These are phyloP conservation scores for Kudoa iwatai DNA, from an alignment of 30 jellyfish, hydroid and myxozoan genomes.

Conservation along the genomic window DNA sequence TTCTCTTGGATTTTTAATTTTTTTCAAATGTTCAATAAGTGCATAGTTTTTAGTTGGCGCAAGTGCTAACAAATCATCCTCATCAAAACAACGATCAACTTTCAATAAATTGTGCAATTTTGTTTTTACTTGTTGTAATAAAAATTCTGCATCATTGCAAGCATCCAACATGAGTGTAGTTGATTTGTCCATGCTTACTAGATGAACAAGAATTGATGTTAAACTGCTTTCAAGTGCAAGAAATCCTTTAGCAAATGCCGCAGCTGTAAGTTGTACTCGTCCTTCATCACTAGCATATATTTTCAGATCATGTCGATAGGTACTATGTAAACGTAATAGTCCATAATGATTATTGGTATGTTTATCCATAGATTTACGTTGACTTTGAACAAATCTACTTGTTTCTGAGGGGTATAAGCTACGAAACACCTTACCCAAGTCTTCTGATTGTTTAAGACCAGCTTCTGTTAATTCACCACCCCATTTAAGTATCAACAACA, in stretches of 20 bases:
- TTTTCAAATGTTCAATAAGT: background rate
- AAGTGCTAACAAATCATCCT: background rate
- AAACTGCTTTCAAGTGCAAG: slow-evolving; percentile 64
- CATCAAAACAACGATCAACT: background rate
- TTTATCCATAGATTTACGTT: no score
- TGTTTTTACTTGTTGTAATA: background rate
- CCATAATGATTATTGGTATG: slow-evolving; percentile 10
- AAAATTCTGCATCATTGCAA: background rate
- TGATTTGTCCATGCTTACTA: slow-evolving; percentile 49
- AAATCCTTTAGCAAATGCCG: slow-evolving; percentile 87
- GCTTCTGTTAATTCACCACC: slow-evolving; percentile 81
- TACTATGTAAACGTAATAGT: slow-evolving; percentile 78
- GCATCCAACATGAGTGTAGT: slow-evolving; percentile 60
- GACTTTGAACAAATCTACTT: no score
- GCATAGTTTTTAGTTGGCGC: background rate
- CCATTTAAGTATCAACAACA: slow-evolving; percentile 43
- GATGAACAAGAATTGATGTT: slow-evolving; percentile 50
- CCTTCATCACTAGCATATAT: slow-evolving; percentile 95
- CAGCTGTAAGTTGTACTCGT: slow-evolving; percentile 97
- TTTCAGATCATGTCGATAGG: slow-evolving; percentile 78
- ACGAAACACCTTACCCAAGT: slow-evolving; percentile 40
- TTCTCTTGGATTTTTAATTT: background rate
- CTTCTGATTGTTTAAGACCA: slow-evolving; percentile 78
- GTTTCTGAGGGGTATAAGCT: slow-evolving; percentile 72
- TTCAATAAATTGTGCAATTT: background rate